Evolutionary conservation across 2,888 invertebrate genomes (phyloP), one percentile per base, ranked within the genome.

Genomic region (Cyaniris semiargus): DNA sequence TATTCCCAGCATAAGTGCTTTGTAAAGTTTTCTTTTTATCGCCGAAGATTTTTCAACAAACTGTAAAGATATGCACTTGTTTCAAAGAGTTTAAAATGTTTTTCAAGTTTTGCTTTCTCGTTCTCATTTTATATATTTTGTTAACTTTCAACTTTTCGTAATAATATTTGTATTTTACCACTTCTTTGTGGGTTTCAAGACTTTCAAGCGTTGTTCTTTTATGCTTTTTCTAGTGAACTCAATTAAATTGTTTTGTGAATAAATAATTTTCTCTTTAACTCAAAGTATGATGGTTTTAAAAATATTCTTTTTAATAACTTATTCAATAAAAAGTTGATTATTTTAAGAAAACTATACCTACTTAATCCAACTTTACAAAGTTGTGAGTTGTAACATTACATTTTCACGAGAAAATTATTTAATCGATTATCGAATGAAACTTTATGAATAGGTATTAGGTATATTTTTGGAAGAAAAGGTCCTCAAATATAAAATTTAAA

Each of bases 41-140:
- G 18, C 66, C 15, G 15, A 66, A 66, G 66, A 66, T 66, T 66
- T 66, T 66, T 66, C 27, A 66, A 66, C 27, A 66, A 66, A 66
- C 23, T 60, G 27, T 15, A 66, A 66, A 66, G 66, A 66, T 66
- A 66, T 66, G 15, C 60, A 23, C 66, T 66, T 31, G 31, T 31
- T 66, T 66, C 15, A 15, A 66, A 27, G 27, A 15, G 31, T 66
- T 66, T 66, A 66, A 66, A 66, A 66, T 66, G 18, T 66, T 60
- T 58, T 60, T 31, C 53, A 48, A 74, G 48, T 75, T 76, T 44
- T 74, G 44, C 56, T 3, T 18, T 66, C 27, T 21, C 15, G 7
- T 66, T 66, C 27, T 3, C 18, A 31, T 66, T 66, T 66, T 66
- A 27, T 66, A 27, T 27, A n/a, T 66, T 6, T 5, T 31, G 66